Percentiles rank a stretch among this genome's conserved stretches.
Evolutionary conservation across 35 echinoderm and acorn worm genomes (phyloP).

Genomic region (Apostichopus californicus): DNA sequence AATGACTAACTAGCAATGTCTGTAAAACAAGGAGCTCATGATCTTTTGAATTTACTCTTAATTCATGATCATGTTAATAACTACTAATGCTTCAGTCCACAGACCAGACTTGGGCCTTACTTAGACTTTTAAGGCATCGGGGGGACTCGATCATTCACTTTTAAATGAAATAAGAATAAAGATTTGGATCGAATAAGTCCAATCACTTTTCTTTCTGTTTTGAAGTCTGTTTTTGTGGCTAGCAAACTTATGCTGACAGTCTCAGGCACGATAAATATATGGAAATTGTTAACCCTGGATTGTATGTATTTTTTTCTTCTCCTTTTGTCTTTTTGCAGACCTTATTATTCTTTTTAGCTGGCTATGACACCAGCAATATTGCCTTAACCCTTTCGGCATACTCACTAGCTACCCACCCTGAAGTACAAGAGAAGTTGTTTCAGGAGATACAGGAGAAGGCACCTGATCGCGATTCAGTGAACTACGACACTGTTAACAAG

Average conservation of each 20-base stretch:
- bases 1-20: too few species aligned
- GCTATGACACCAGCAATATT: conserved; percentile 48
- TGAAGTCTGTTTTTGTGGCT: too few species aligned
- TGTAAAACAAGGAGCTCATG: too few species aligned
- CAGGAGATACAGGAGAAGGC: conserved; percentile 12
- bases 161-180: too few species aligned
- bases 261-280: background rate
- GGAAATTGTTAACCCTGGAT: background rate
- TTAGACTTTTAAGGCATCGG: too few species aligned
- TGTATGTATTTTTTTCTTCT: background rate
- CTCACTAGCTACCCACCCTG: conserved; percentile 36
- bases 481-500: conserved; percentile 39
- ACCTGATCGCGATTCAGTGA: background rate
- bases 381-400: conserved; percentile 3
- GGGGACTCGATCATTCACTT: too few species aligned
- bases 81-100: background rate
- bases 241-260: background rate
- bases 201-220: too few species aligned
- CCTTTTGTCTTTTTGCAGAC: conserved; percentile 6
- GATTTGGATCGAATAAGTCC: too few species aligned
- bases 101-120: too few species aligned
- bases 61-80: background rate
- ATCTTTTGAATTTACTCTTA: too few species aligned
- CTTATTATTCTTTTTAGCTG: conserved; percentile 27
- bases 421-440: conserved; percentile 33